Evolutionary conservation across 2,113 vertebrate species (phyloP).

Genomic region (Oenanthe melanoleuca): DNA sequence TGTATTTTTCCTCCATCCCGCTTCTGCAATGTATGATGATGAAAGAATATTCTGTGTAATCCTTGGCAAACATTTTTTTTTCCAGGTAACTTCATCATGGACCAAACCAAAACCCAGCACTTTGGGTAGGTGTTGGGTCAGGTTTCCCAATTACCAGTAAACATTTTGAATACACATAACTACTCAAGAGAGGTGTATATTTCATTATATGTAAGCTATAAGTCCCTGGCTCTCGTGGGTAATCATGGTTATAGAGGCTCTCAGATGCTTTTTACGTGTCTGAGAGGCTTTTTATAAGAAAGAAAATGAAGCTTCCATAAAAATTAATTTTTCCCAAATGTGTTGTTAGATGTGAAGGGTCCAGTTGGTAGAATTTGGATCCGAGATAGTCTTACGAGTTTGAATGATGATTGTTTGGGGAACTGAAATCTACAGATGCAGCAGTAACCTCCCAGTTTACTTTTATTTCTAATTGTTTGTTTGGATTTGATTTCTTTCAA

Average conservation of each 20-base stretch:
- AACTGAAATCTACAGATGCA: not conserved
- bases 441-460: conserved; percentile 26
- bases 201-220: conserved; percentile 26
- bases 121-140: conserved; percentile 22
- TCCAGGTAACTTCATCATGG: conserved; percentile 21
- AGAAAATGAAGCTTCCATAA: conserved; percentile 19
- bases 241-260: not conserved
- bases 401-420: conserved; percentile 4
- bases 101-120: not conserved
- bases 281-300: conserved; percentile 15
- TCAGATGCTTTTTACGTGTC: conserved; percentile 26
- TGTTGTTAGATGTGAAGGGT: not conserved
- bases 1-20: conserved; percentile 2
- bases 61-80: not conserved
- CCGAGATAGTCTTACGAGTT: not conserved
- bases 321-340: conserved; percentile 23
- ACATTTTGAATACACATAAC: conserved; percentile 21
- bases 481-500: conserved; percentile 58
- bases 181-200: conserved; percentile 23
- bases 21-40: conserved; percentile 49
- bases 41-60: conserved; percentile 55
- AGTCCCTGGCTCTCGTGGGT: not conserved
- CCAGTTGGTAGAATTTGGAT: conserved; percentile 11
- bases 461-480: conserved; percentile 52
- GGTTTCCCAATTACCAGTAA: conserved; percentile 32